Conservation (phyloP, 1,140 invertebrate species). For the Monomorium pharaonis region DNA sequence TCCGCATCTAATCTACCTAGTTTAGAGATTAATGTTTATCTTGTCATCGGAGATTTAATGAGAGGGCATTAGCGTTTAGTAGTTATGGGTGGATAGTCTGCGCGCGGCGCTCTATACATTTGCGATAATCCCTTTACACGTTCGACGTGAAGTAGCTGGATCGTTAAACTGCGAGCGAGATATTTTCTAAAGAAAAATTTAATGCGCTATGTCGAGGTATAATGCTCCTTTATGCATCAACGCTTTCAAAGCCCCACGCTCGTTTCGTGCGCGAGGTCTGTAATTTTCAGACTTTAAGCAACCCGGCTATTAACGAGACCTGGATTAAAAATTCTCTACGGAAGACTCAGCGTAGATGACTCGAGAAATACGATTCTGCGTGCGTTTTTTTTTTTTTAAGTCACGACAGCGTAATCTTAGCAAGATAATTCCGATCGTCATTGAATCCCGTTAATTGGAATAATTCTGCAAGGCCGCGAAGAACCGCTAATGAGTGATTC, state of each 20-base stretch:
- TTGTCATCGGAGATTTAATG: background rate
- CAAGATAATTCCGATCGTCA: constrained; percentile 22
- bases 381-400: background rate
- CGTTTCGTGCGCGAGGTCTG: background rate
- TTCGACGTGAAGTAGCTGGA: background rate
- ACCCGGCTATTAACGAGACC: background rate
- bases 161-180: background rate
- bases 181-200: constrained; percentile 9
- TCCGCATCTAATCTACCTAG: constrained; percentile 38
- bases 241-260: constrained; percentile 1
- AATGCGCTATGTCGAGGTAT: background rate
- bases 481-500: constrained; percentile 29
- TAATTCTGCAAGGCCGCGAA: constrained; percentile 1
- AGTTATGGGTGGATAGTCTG: background rate
- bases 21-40: constrained; percentile 55
- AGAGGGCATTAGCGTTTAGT: background rate
- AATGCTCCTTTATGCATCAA: constrained; percentile 9
- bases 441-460: constrained; percentile 34
- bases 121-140: constrained; percentile 10
- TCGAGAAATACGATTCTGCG: background rate
- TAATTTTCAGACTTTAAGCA: constrained; percentile 33
- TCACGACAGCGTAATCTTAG: background rate
- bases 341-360: background rate
- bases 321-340: constrained; percentile 21
- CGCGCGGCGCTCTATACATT: background rate